Conservation (phyloP, 2,888 invertebrate genomes). For the Drosophila acutilabella region DNA sequence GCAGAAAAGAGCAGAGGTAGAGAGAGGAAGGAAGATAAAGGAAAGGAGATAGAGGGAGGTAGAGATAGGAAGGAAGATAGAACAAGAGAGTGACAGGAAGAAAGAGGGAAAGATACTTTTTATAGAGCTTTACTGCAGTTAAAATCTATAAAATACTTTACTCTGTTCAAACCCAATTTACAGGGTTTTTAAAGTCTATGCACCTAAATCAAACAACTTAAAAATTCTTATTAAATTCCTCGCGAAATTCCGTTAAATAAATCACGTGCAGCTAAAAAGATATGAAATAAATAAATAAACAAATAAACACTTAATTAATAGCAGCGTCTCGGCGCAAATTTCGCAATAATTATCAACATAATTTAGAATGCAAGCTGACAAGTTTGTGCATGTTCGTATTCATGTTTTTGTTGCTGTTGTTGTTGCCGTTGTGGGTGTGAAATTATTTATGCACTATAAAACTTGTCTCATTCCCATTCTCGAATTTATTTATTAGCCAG, state of each 20-base stretch:
- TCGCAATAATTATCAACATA: conserved; percentile 37
- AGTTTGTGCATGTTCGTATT: conserved; percentile 20
- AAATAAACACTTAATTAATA: conserved; percentile 41
- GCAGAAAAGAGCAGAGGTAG: no score
- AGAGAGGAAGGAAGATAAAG: background rate
- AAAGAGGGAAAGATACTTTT: background rate
- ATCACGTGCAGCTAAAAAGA: background rate
- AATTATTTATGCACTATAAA: conserved; percentile 66
- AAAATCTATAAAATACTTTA: no score
- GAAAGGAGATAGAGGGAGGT: background rate
- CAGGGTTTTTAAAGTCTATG: no score
- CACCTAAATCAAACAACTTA: no score
- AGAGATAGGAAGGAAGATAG: background rate
- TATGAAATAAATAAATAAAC: conserved; percentile 23
- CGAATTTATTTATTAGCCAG: conserved; percentile 67
- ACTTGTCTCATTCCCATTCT: conserved; percentile 57
- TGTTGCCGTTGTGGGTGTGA: conserved; percentile 38
- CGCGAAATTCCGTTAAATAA: no score
- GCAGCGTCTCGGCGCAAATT: conserved; percentile 31
- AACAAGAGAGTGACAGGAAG: background rate
- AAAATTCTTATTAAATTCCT: no score
- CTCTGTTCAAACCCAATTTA: no score
- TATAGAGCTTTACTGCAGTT: no score
- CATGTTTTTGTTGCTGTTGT: conserved; percentile 18
- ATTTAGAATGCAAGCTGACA: conserved; percentile 52